These are phyloP conservation scores for Halichoeres trimaculatus DNA, from an alignment of 2,113 vertebrate species.

Conservation along the genomic window DNA sequence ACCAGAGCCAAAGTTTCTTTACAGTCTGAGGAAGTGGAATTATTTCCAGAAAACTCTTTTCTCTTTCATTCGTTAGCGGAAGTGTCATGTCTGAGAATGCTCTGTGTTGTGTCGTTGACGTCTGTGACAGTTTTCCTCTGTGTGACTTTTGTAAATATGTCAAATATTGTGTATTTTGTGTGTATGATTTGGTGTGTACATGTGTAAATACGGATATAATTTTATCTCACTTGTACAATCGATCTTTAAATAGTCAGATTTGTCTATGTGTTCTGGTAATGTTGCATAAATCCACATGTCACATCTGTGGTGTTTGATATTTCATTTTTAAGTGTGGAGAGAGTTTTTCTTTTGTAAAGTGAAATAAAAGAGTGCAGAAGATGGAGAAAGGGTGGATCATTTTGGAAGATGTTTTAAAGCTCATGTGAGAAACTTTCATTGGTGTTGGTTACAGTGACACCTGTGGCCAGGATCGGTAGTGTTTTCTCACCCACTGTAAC, in stretches of 20 bases:
- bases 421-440: too few species aligned
- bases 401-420: not conserved
- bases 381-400: slow-evolving; percentile 38
- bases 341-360: slow-evolving; percentile 75
- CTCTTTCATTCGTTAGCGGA: slow-evolving; percentile 52
- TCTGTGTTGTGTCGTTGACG: slow-evolving; percentile 61
- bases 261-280: slow-evolving; percentile 68
- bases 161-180: slow-evolving; percentile 68
- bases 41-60: slow-evolving; percentile 25
- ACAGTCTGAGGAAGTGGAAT: slow-evolving; percentile 14
- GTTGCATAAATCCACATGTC: slow-evolving; percentile 47
- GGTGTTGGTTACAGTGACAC: too few species aligned
- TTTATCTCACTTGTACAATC: slow-evolving; percentile 55
- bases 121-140: slow-evolving; percentile 59
- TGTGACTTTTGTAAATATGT: slow-evolving; percentile 74
- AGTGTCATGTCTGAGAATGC: slow-evolving; percentile 69
- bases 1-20: not conserved
- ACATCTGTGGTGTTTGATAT: slow-evolving; percentile 66
- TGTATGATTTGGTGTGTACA: slow-evolving; percentile 69
- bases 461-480: too few species aligned
- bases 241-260: slow-evolving; percentile 42
- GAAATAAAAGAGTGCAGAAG: slow-evolving; percentile 74
- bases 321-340: slow-evolving; percentile 71
- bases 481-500: too few species aligned
- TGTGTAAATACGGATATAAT: slow-evolving; percentile 67